phyloP scores from a whole-genome alignment of 2,113 vertebrate species.

The Ceyx margarethae region DNA sequence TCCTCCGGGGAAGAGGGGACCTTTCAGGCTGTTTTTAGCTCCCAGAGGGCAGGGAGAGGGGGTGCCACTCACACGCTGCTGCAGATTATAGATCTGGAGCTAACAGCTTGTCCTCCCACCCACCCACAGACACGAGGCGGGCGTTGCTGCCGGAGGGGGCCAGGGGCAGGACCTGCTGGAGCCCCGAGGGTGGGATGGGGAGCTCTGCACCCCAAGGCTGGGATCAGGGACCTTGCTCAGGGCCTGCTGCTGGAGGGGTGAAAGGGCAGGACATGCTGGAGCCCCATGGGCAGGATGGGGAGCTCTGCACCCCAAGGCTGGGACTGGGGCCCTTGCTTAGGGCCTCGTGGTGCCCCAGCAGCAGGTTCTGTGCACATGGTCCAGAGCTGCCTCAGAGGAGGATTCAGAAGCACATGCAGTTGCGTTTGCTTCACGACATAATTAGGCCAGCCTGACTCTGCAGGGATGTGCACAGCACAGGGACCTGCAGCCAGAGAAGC shows the following conservation, averaged over 20 bases:
- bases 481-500: background rate
- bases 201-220: too few species aligned
- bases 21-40: constrained; percentile 55
- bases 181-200: rapidly evolving
- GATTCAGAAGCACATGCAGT: background rate
- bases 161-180: background rate
- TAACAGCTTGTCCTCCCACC: constrained; percentile 61
- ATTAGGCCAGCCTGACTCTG: background rate
- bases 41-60: constrained; percentile 50
- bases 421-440: background rate
- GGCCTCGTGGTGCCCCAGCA: background rate
- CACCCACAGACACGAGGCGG: background rate
- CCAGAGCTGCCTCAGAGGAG: background rate
- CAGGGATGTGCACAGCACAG: background rate
- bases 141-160: background rate
- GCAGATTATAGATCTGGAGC: constrained; percentile 61
- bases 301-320: too few species aligned
- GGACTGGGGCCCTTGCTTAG: too few species aligned
- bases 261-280: background rate
- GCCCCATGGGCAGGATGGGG: rapidly evolving
- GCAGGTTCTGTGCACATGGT: rapidly evolving
- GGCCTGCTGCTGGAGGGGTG: background rate
- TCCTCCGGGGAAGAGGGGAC: constrained; percentile 6
- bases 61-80: constrained; percentile 46
- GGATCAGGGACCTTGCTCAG: too few species aligned